Evolutionary conservation across 2,797 vertebrate genomes (phyloP).

Genomic region (Chiroxiphia lanceolata): DNA sequence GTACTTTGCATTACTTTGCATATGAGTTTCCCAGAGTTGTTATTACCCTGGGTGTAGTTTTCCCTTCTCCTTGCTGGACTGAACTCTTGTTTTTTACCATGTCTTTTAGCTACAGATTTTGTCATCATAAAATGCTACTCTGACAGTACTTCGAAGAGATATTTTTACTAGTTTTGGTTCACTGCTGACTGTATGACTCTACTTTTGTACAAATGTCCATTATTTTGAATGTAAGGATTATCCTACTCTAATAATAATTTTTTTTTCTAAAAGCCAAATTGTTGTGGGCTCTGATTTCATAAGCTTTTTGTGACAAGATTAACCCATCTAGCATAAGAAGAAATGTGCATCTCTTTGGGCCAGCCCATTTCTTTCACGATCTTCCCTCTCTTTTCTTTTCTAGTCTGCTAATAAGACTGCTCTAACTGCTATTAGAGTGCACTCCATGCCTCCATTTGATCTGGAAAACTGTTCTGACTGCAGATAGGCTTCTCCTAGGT

Average conservation of each 20-base stretch:
- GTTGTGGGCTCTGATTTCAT: constrained; percentile 46
- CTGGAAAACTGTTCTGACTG: not conserved
- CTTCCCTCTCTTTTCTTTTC: not conserved
- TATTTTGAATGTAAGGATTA: constrained; percentile 61
- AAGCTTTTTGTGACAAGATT: not conserved
- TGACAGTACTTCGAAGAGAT: constrained; percentile 19
- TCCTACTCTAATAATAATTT: constrained; percentile 50
- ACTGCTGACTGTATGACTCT: constrained; percentile 49
- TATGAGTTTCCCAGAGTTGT: constrained; percentile 25
- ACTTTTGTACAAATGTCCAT: constrained; percentile 59
- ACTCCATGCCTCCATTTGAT: not conserved
- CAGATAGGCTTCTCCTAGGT: not conserved
- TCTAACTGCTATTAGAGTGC: not conserved
- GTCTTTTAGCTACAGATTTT: constrained; percentile 22
- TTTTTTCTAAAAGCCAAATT: constrained; percentile 50
- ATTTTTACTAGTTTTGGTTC: constrained; percentile 60
- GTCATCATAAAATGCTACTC: constrained; percentile 24
- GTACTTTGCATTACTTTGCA: constrained; percentile 31
- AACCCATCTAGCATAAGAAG: not conserved
- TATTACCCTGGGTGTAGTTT: constrained; percentile 9
- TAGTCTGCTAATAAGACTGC: not conserved
- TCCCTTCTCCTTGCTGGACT: constrained; percentile 5
- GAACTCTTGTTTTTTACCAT: constrained; percentile 25
- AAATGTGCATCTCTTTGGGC: not conserved
- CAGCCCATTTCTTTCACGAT: not conserved